Percentiles rank a stretch among this genome's conserved stretches.
phyloP scores from a whole-genome alignment of 2,888 invertebrate species.

The Harpagoxenus sublaevis region DNA sequence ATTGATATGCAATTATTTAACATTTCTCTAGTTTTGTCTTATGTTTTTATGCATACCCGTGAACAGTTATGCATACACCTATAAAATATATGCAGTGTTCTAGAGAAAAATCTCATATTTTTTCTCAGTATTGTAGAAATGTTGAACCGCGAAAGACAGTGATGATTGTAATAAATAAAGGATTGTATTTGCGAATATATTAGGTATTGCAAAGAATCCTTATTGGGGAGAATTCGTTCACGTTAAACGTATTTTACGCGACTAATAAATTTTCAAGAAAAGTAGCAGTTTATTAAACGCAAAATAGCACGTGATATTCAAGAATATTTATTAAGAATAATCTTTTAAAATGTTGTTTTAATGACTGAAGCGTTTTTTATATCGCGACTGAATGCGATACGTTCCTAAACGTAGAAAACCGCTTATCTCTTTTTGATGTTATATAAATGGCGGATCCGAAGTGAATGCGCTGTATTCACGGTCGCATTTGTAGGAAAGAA shows the following conservation, averaged over 20 bases:
- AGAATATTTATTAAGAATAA: not conserved
- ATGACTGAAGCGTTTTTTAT: not conserved
- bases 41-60: not conserved
- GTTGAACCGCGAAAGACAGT: not conserved
- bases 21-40: not conserved
- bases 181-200: not conserved
- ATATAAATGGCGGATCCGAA: not conserved
- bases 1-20: constrained; percentile 36
- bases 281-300: not conserved
- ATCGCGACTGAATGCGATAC: not conserved
- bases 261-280: not conserved
- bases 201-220: not conserved
- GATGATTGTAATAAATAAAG: not conserved
- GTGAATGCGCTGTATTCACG: not conserved
- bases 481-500: constrained; percentile 1
- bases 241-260: not conserved
- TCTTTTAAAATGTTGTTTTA: not conserved
- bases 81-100: not conserved
- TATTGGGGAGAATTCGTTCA: not conserved
- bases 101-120: not conserved
- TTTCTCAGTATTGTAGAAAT: not conserved
- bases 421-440: not conserved
- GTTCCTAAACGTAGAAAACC: not conserved
- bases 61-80: not conserved
- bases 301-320: not conserved